Evolutionary conservation across 2,113 vertebrate species (phyloP).

Genomic region (Epinephelus lanceolatus): DNA sequence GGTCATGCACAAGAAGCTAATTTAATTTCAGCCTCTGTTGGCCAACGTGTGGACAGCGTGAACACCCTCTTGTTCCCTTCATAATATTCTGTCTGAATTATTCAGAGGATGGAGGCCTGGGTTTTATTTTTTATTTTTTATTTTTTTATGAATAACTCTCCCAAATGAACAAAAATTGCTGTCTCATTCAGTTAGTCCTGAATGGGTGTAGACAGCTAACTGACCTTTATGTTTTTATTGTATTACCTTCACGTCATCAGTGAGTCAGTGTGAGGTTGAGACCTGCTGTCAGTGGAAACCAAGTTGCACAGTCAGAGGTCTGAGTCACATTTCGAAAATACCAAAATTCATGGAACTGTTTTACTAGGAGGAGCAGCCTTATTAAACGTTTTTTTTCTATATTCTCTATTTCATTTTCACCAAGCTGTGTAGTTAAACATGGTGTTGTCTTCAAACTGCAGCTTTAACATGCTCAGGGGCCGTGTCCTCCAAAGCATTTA

Average conservation of each 20-base stretch:
- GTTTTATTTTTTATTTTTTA: not conserved
- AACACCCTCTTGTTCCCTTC: not conserved
- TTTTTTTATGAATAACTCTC: not conserved
- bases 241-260: constrained; percentile 3
- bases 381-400: not conserved
- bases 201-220: not conserved
- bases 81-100: not conserved
- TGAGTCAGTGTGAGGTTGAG: constrained; percentile 29
- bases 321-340: constrained; percentile 19
- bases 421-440: too few species aligned
- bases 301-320: constrained; percentile 20
- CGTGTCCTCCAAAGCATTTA: too few species aligned
- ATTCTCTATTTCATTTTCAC: too few species aligned
- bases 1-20: not conserved
- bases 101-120: not conserved
- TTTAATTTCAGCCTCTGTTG: not conserved
- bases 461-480: too few species aligned
- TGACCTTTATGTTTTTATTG: constrained; percentile 8
- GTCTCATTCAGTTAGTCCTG: constrained; percentile 2
- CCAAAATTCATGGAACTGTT: not conserved
- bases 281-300: constrained; percentile 13
- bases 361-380: not conserved
- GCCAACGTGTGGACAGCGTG: not conserved
- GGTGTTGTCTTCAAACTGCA: too few species aligned
- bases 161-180: not conserved